Evolutionary conservation across 1,140 invertebrate genomes (phyloP).

Genomic region (Phymorhynchus buccinoides): DNA sequence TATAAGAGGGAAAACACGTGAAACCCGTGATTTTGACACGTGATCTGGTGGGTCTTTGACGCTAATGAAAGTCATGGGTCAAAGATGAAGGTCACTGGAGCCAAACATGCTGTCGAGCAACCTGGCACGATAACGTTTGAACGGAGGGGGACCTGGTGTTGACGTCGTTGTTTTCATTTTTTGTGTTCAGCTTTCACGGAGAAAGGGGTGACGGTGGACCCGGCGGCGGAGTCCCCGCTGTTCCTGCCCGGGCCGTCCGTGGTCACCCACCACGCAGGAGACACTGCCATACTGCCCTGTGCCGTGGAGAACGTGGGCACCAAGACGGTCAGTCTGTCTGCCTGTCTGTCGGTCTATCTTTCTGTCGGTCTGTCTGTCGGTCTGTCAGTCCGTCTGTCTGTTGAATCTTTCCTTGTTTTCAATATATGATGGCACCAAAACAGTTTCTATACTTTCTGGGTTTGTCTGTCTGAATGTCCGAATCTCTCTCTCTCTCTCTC

Average conservation of each 20-base stretch:
- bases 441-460: background rate
- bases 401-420: background rate
- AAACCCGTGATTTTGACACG: too few species aligned
- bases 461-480: background rate
- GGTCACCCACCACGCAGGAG: conserved; percentile 50
- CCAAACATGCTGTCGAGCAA: too few species aligned
- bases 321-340: conserved; percentile 49
- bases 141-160: too few species aligned
- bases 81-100: too few species aligned
- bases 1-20: too few species aligned
- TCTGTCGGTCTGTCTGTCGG: background rate
- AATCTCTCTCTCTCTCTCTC: background rate
- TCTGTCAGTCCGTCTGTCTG: background rate
- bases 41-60: too few species aligned
- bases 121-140: too few species aligned
- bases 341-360: background rate
- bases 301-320: conserved; percentile 55
- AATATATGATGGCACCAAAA: background rate
- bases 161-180: too few species aligned
- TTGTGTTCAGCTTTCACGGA: conserved; percentile 22
- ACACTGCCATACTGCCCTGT: conserved; percentile 51
- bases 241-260: conserved; percentile 47
- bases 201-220: conserved; percentile 20
- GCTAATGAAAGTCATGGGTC: too few species aligned
- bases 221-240: conserved; percentile 19